Base-by-base conservation (phyloP, 2,797 vertebrate species). In the Sylvia borin region DNA sequence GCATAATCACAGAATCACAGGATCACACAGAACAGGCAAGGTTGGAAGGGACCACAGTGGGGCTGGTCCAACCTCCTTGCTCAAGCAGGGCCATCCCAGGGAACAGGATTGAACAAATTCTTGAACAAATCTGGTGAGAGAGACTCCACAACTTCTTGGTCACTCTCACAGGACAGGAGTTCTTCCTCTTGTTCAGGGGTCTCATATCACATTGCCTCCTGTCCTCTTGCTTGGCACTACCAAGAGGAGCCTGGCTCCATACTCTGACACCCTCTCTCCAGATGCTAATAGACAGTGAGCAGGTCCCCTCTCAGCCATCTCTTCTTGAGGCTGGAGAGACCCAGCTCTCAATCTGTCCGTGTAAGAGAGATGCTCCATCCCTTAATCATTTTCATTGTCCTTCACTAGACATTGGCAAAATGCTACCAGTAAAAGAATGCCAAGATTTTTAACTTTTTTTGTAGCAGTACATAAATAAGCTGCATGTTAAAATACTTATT, bases 401-500 rank as follows among this genome's bases (percentile, higher is more conserved):
- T 72, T 42, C 5, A 2, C 40, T 40, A 45, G 60, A 42, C 31
- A 53, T 9, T 62, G 27, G 67, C 26, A 94, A 95, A 94, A 90
- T 54, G 16, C 16, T 92, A 61, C 67, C 82, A 82, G 34, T 36
- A 67, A 68, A 55, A 79, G 61, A 79, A 75, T 48, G 29, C 24
- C 85, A 91, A 66, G 22, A 48, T 74, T 15, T 53, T 68, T 32
- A 65, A 26, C 2, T 22, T 66, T 71, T 71, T 81, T 90, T 79
- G 5, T 68, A 68, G 24, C 32, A 74, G 51, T 54, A 26, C 27
- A 61, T 72, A 89, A 94, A 84, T 31, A 92, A 94, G 6, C 22
- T 36, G 12, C 38, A 47, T 58, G 73, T 91, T 95, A 90, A 95
- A 92, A 94, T 74, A 68, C 9, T n/a, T 92, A 31, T 5, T 61